Conservation (phyloP, 2,113 vertebrate species). For the Pipa parva region DNA sequence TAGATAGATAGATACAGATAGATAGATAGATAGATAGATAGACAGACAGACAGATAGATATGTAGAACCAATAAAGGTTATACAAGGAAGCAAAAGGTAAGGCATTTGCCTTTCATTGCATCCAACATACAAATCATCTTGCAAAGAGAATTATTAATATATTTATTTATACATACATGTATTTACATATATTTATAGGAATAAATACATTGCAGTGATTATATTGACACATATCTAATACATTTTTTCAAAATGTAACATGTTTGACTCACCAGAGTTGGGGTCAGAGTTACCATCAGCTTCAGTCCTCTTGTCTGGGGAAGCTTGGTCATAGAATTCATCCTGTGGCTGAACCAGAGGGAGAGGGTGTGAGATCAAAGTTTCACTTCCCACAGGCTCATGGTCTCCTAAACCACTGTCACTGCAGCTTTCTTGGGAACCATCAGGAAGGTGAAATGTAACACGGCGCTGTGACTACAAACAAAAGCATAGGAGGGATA, state of each 20-base stretch:
- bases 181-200: no score
- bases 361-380: conserved; percentile 97
- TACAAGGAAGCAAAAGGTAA: no score
- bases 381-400: conserved; percentile 93
- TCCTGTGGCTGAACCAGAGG: conserved; percentile 99
- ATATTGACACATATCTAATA: no score
- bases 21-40: no score
- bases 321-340: conserved; percentile 96
- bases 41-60: no score
- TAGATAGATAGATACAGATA: no score
- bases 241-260: background rate
- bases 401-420: conserved; percentile 98
- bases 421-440: conserved; percentile 99
- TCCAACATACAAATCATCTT: no score
- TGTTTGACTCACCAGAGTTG: conserved; percentile 86
- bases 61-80: no score
- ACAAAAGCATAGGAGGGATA: conserved; percentile 92
- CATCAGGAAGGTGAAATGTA: conserved; percentile 98
- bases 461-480: conserved; percentile 98
- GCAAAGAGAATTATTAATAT: no score
- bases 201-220: no score
- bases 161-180: no score
- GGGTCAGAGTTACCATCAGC: conserved; percentile 97
- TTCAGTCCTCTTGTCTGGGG: conserved; percentile 97
- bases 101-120: no score